Percentiles rank a stretch among this genome's conserved stretches.
Conservation (phyloP, 1,140 invertebrate genomes). For the Gryllus bimaculatus region DNA sequence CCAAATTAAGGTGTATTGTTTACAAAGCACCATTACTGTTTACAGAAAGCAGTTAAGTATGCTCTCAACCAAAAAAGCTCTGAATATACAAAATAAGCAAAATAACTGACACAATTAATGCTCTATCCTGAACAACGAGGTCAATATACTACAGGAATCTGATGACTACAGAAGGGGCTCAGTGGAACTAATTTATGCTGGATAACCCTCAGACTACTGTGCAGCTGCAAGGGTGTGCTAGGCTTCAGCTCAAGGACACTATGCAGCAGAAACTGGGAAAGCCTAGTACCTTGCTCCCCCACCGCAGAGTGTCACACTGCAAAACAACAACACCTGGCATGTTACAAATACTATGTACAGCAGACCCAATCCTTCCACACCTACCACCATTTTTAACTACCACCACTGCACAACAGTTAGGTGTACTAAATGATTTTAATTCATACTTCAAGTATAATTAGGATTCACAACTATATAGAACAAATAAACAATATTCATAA, state of each 20-base stretch:
- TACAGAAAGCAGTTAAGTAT: background rate
- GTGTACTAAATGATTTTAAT: too few species aligned
- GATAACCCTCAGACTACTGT: background rate
- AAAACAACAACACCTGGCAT: conserved; percentile 13
- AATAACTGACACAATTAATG: background rate
- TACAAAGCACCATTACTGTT: too few species aligned
- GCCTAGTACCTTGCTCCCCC: conserved; percentile 11
- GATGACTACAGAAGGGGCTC: background rate
- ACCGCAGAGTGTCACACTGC: conserved; percentile 14
- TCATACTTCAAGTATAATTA: too few species aligned
- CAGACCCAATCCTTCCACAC: background rate
- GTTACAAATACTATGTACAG: background rate
- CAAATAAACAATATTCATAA: too few species aligned
- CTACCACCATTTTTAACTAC: too few species aligned
- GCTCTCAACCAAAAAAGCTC: background rate
- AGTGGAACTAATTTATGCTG: background rate
- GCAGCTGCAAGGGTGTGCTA: conserved; percentile 12
- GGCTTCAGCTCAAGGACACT: background rate
- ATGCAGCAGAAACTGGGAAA: conserved; percentile 3
- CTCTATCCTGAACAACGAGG: background rate
- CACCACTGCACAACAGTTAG: too few species aligned
- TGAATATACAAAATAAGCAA: background rate
- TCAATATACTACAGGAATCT: background rate
- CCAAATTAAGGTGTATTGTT: too few species aligned
- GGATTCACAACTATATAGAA: too few species aligned